Evolutionary conservation across 1,140 invertebrate genomes (phyloP).

Genomic region (Sycobia sp.): DNA sequence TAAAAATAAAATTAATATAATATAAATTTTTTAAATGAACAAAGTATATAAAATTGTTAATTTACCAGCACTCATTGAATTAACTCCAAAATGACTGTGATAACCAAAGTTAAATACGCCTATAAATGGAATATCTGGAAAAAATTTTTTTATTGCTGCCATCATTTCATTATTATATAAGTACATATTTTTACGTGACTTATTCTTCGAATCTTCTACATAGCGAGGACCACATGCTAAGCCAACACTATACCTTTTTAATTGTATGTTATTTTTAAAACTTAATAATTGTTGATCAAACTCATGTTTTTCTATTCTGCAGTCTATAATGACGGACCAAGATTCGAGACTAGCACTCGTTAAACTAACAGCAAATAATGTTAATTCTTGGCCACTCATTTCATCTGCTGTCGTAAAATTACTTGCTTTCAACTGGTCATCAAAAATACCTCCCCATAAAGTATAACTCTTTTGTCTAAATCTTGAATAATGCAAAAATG

Average conservation of each 20-base stretch:
- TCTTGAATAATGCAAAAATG: background rate
- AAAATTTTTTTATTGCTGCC: background rate
- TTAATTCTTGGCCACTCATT: background rate
- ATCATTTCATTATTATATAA: background rate
- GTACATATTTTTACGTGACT: background rate
- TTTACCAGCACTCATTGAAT: slow-evolving; percentile 3
- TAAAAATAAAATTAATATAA: slow-evolving; percentile 5
- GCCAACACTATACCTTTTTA: background rate
- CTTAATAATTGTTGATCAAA: slow-evolving; percentile 10
- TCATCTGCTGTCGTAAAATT: background rate
- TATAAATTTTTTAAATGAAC: no score
- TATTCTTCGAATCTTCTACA: background rate
- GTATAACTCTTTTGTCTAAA: slow-evolving; percentile 9
- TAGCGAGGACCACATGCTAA: slow-evolving; percentile 2
- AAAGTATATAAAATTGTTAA: background rate
- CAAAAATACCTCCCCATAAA: no score
- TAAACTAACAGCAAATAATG: slow-evolving; percentile 3
- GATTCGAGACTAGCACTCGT: background rate
- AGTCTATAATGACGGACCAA: slow-evolving; percentile 1
- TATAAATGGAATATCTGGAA: slow-evolving; percentile 9
- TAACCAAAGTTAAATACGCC: slow-evolving; percentile 10
- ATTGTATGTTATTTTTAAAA: background rate
- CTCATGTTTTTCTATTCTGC: background rate
- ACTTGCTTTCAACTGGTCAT: slow-evolving; percentile 1
- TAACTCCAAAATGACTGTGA: slow-evolving; percentile 16